phyloP scores from a whole-genome alignment of 2,797 vertebrate genomes.

The Brachymystax lenok region DNA sequence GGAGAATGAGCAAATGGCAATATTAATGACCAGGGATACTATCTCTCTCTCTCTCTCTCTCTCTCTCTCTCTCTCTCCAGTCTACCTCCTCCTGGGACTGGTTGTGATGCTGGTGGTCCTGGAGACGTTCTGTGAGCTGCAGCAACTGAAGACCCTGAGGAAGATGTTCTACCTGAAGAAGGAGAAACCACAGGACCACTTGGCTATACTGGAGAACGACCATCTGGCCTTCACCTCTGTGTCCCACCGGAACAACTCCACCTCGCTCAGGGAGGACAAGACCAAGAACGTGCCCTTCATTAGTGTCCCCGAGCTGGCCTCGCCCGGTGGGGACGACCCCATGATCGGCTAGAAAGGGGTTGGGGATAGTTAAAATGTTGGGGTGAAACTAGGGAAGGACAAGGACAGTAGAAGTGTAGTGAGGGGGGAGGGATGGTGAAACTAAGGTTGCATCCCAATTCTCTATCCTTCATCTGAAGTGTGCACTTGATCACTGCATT shows the following conservation, averaged over 20 bases:
- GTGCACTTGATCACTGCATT: background rate
- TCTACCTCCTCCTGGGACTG: constrained; percentile 92
- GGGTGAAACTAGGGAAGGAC: background rate
- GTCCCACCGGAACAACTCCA: constrained; percentile 68
- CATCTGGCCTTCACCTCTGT: constrained; percentile 91
- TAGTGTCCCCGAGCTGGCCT: constrained; percentile 54
- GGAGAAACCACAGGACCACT: constrained; percentile 87
- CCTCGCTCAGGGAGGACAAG: constrained; percentile 79
- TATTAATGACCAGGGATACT: constrained; percentile 10
- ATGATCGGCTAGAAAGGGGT: constrained; percentile 69
- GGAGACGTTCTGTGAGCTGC: constrained; percentile 97
- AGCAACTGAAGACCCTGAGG: constrained; percentile 92
- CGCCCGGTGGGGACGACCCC: constrained; percentile 68
- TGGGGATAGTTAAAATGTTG: background rate
- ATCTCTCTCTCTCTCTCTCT: background rate
- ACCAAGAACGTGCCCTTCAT: constrained; percentile 76
- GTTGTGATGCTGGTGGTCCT: constrained; percentile 94
- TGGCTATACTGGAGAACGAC: constrained; percentile 90
- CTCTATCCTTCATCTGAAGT: background rate
- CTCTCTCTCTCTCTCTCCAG: constrained; percentile 60
- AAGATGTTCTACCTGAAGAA: constrained; percentile 97
- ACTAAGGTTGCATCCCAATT: background rate
- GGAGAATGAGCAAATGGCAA: constrained; percentile 12
- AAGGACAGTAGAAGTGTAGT: background rate
- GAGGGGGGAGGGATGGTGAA: background rate